Evolutionary conservation across 2,113 vertebrate genomes (phyloP).

Genomic region (Apteryx owenii): DNA sequence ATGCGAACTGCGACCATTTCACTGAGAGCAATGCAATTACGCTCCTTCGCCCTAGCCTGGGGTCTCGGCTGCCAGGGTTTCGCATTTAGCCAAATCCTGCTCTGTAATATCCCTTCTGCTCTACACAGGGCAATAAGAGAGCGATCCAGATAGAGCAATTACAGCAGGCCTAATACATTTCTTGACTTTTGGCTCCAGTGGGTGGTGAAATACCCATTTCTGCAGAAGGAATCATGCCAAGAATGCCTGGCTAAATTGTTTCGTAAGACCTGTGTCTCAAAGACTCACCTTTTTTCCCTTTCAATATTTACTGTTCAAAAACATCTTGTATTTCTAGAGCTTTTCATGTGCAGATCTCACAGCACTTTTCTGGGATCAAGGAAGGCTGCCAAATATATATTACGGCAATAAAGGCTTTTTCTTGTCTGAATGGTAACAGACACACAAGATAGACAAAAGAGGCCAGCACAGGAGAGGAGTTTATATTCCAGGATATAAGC

Average conservation of each 20-base stretch:
- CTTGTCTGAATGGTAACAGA: neutral
- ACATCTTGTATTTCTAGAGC: neutral
- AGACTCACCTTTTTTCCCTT: neutral
- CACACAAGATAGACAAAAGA: conserved; percentile 7
- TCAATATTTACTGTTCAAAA: neutral
- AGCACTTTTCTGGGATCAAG: neutral
- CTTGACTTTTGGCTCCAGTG: neutral
- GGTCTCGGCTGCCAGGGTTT: rapidly evolving
- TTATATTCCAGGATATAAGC: neutral
- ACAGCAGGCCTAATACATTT: neutral
- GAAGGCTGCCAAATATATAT: neutral
- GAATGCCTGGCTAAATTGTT: neutral
- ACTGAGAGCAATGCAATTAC: rapidly evolving
- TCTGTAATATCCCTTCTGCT: neutral
- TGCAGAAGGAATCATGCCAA: neutral
- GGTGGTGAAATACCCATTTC: neutral
- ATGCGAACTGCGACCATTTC: neutral
- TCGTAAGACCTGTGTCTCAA: neutral
- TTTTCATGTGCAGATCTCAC: neutral
- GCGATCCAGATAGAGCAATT: neutral
- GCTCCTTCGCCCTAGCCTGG: neutral
- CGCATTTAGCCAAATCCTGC: neutral
- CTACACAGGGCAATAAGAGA: neutral
- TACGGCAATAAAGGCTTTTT: neutral
- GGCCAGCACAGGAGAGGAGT: neutral